Percentiles rank a stretch among this genome's conserved stretches.
These are phyloP conservation scores for Drosophila crucigera DNA, from an alignment of 2,888 invertebrate genomes.

Conservation along the genomic window DNA sequence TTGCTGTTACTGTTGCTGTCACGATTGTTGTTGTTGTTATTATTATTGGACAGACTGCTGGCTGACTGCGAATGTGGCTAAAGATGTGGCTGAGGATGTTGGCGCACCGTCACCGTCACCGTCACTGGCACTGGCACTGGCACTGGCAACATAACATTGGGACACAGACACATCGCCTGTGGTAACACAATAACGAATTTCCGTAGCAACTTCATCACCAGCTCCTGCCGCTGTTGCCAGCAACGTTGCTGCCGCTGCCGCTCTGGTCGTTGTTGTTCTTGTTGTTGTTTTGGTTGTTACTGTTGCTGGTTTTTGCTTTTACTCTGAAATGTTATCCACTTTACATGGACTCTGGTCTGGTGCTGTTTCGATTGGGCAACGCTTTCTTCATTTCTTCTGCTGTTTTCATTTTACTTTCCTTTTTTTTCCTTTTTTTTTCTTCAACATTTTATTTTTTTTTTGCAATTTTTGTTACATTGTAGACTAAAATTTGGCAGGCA, in stretches of 20 bases:
- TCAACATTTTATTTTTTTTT: slow-evolving; percentile 17
- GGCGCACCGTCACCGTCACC: slow-evolving; percentile 28
- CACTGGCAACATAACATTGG: slow-evolving; percentile 66
- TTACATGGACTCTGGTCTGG: slow-evolving; percentile 65
- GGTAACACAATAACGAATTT: slow-evolving; percentile 84
- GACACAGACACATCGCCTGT: slow-evolving; percentile 82
- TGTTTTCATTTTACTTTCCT: slow-evolving; percentile 39
- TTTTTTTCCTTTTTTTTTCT: neutral
- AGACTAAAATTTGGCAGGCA: slow-evolving; percentile 30
- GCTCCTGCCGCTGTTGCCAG: slow-evolving; percentile 27
- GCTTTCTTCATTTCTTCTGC: slow-evolving; percentile 46
- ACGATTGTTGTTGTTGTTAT: slow-evolving; percentile 22
- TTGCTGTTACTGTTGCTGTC: slow-evolving; percentile 15
- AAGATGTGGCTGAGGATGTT: slow-evolving; percentile 35
- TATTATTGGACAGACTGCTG: slow-evolving; percentile 57
- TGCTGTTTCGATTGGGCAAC: slow-evolving; percentile 41
- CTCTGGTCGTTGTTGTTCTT: slow-evolving; percentile 17
- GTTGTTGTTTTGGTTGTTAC: slow-evolving; percentile 23
- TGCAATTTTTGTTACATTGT: slow-evolving; percentile 28
- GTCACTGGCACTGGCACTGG: slow-evolving; percentile 22
- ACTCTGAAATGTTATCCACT: slow-evolving; percentile 72
- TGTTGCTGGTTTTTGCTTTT: slow-evolving; percentile 46
- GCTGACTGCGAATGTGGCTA: slow-evolving; percentile 48
- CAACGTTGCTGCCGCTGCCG: slow-evolving; percentile 19
- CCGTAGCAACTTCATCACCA: slow-evolving; percentile 81